Base-by-base conservation (phyloP, 2,888 invertebrate species). In the Ischnus inquisitorius region DNA sequence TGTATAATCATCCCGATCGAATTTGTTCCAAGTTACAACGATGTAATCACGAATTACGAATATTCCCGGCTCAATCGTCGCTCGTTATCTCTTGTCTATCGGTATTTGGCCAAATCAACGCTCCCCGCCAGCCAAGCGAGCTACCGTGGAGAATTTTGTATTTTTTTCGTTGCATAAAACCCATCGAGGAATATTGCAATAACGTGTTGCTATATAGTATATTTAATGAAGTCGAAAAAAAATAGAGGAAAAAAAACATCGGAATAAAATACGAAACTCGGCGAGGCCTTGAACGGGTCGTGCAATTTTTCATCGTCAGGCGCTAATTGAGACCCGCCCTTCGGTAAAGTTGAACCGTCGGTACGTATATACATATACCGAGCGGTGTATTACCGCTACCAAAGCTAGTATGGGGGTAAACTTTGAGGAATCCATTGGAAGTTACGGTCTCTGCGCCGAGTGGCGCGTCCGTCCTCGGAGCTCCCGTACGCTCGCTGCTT, bases 261-360 rank as follows among this genome's bases (percentile, higher is more conserved):
- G 1, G 16, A 16, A 16, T 14, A 51, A 51, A 51, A 51, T 57
- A 57, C 22, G 65, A 79, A 82, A 79, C 79, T 83, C 71, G 71
- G 28, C 60, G 80, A 71, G 57, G 74, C 71, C 83, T 80, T 72
- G 78, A 80, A 82, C 79, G 64, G 83, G 71, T 72, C 60, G 79
- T 51, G 82, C 83, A 82, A 90, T 90, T 90, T 89, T 90, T 90
- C 90, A 90, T 90, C 89, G 88, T 89, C 88, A 87, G 85, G 71
- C 84, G 86, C 88, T 89, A 90, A 90, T 90, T 90, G 89, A 90
- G 87, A 87, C 85, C 86, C 75, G 79, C 85, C 87, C 82, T 84
- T 82, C 79, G 86, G 82, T 72, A 82, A 86, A 85, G 85, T 85
- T 84, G 71, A 71, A 82, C 84, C 79, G 60, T 68, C 65, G 65